Percentiles rank a stretch among this genome's conserved stretches.
Evolutionary conservation across 2,888 invertebrate species (phyloP).

Genomic region (Torymus aiolomorphi): DNA sequence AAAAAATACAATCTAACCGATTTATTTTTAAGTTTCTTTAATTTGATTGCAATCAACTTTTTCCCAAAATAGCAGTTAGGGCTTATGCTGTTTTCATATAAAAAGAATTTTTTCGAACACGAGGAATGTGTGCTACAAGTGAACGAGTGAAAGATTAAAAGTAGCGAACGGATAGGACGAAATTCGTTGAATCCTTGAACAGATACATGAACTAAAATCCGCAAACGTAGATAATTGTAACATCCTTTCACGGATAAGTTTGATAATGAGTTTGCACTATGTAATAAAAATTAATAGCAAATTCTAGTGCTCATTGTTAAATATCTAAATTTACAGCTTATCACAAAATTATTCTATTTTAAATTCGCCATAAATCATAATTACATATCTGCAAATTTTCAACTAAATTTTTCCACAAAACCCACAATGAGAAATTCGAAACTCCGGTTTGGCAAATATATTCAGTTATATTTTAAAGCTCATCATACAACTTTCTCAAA

Average conservation of each 20-base stretch:
- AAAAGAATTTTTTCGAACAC: background rate
- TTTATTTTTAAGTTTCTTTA: no score
- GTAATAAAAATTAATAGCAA: slow-evolving; percentile 3
- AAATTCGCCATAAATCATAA: no score
- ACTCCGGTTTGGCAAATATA: slow-evolving; percentile 21
- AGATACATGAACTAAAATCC: slow-evolving; percentile 2
- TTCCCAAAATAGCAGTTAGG: no score
- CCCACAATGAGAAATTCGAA: slow-evolving; percentile 23
- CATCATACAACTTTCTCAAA: background rate
- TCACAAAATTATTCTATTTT: no score
- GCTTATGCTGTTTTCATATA: no score
- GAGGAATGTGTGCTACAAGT: slow-evolving; percentile 22
- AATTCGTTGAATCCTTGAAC: background rate
- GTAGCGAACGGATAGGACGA: background rate
- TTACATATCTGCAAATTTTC: background rate
- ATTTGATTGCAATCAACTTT: no score
- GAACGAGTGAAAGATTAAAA: background rate
- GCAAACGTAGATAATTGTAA: background rate
- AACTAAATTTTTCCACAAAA: slow-evolving; percentile 12
- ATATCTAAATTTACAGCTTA: no score
- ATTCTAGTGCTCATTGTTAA: background rate
- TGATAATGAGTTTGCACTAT: background rate
- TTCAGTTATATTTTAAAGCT: no score
- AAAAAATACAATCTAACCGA: no score
- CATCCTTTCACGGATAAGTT: background rate